phyloP scores from a whole-genome alignment of 2,888 invertebrate species.

The Eupithecia subfuscata region DNA sequence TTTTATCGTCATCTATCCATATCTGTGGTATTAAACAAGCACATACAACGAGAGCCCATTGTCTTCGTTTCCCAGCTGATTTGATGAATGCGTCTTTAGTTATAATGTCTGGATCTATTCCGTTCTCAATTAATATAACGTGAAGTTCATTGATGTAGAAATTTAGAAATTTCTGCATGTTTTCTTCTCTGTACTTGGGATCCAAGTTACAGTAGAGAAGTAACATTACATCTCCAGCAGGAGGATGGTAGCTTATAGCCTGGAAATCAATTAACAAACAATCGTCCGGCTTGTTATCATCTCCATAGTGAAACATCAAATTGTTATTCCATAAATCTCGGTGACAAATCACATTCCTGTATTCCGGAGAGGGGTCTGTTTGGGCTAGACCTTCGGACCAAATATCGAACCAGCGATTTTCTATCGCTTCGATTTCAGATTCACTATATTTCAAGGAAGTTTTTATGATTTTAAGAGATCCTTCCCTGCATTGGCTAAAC shows the following conservation, averaged over 20 bases:
- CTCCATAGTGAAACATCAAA: constrained; percentile 80
- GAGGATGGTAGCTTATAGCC: constrained; percentile 86
- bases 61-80: constrained; percentile 76
- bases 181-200: constrained; percentile 73
- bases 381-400: constrained; percentile 63
- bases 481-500: constrained; percentile 70
- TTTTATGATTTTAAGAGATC: constrained; percentile 66
- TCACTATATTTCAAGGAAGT: constrained; percentile 62
- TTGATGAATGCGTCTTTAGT: constrained; percentile 70
- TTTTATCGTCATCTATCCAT: constrained; percentile 80
- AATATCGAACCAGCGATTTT: constrained; percentile 60
- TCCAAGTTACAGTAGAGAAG: constrained; percentile 83
- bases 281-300: constrained; percentile 70
- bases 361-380: constrained; percentile 59
- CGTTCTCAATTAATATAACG: constrained; percentile 65
- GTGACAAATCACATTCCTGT: constrained; percentile 83
- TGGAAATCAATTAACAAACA: constrained; percentile 89
- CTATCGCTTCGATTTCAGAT: constrained; percentile 53
- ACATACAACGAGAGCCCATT: constrained; percentile 83
- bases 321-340: constrained; percentile 87
- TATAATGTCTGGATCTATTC: constrained; percentile 71
- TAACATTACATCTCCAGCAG: constrained; percentile 85
- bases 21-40: constrained; percentile 81
- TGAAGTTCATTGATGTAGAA: constrained; percentile 83
- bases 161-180: constrained; percentile 77